These are phyloP conservation scores for Petrolisthes cinctipes DNA, from an alignment of 2,888 invertebrate genomes.

Conservation along the genomic window DNA sequence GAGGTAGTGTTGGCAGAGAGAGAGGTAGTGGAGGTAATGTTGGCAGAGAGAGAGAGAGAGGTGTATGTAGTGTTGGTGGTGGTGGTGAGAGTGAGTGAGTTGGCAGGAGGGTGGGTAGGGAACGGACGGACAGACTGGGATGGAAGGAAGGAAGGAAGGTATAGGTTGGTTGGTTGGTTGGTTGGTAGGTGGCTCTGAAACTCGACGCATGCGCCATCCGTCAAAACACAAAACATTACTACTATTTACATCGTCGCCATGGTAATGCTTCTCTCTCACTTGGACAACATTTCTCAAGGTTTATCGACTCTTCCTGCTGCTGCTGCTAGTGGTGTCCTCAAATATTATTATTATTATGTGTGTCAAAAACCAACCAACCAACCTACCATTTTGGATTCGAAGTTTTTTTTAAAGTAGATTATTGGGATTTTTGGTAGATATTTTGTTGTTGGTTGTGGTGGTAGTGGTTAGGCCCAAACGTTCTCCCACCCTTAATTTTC, in stretches of 20 bases:
- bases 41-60: not conserved
- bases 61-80: not conserved
- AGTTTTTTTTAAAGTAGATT: not conserved
- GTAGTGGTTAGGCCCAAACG: constrained; percentile 48
- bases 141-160: not conserved
- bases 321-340: not conserved
- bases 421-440: not conserved
- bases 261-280: constrained; percentile 52
- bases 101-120: constrained; percentile 15
- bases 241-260: constrained; percentile 62
- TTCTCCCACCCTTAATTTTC: constrained; percentile 44
- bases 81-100: not conserved
- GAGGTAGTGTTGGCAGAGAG: not conserved
- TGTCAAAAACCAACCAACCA: not conserved
- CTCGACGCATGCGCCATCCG: constrained; percentile 37
- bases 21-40: no score
- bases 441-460: not conserved
- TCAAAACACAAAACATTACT: constrained; percentile 45
- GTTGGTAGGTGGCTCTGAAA: not conserved
- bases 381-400: not conserved
- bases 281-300: constrained; percentile 62
- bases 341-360: not conserved
- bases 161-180: not conserved
- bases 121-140: not conserved
- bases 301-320: constrained; percentile 53